Conservation (phyloP, 2,888 invertebrate species). For the Serrognathus titanus region DNA sequence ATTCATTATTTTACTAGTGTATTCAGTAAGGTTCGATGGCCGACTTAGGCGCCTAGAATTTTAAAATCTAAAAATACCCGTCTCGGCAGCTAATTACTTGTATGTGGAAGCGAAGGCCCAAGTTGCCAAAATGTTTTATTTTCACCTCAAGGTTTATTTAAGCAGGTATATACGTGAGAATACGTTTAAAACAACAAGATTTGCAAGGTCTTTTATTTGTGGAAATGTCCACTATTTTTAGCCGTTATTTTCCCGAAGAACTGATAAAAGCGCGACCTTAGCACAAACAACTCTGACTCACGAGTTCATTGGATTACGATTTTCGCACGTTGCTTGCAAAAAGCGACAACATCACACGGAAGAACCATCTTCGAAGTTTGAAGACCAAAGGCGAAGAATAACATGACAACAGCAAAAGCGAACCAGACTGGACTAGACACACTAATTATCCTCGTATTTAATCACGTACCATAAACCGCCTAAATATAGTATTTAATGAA, state of each 20-base stretch:
- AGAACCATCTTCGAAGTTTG: background rate
- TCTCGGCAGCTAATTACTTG: conserved; percentile 47
- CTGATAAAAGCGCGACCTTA: too few relatives aligned
- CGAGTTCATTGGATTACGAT: background rate
- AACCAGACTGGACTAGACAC: conserved; percentile 1
- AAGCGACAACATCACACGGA: background rate
- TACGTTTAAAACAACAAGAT: conserved; percentile 1
- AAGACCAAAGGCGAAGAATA: background rate
- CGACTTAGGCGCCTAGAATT: conserved; percentile 48
- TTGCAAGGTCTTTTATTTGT: conserved; percentile 13
- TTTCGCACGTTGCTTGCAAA: background rate
- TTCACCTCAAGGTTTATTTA: conserved; percentile 29
- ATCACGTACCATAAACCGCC: conserved; percentile 4
- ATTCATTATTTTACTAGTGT: conserved; percentile 40
- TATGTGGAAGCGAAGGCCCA: conserved; percentile 46
- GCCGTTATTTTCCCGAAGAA: too few relatives aligned
- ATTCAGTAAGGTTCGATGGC: conserved; percentile 47
- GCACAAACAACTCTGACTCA: too few relatives aligned
- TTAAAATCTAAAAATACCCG: conserved; percentile 49
- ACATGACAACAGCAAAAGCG: background rate
- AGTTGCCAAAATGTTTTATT: conserved; percentile 42
- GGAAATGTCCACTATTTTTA: conserved; percentile 2
- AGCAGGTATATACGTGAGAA: conserved; percentile 21
- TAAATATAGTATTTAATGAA: conserved; percentile 7
- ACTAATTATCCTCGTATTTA: conserved; percentile 3